A percentile compares a stretch with the other conserved stretches of the same genome.
Conservation (phyloP, 2,797 vertebrate genomes). For the Chromis chromis region DNA sequence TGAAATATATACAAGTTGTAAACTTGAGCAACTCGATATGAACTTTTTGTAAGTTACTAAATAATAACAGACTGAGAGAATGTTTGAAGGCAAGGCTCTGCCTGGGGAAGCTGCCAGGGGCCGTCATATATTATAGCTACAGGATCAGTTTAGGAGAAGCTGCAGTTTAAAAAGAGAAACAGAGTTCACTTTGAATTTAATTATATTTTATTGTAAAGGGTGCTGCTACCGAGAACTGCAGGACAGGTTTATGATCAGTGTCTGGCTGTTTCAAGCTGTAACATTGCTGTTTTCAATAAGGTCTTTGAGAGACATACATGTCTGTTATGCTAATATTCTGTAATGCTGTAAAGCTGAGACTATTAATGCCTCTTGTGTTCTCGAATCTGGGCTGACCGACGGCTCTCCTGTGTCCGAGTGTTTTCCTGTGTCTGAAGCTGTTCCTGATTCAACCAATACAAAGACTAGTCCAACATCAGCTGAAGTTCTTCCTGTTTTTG, state of each 20-base stretch:
- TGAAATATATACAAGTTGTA: not conserved
- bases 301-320: too few species aligned
- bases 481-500: too few species aligned
- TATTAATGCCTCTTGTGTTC: too few species aligned
- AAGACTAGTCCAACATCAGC: too few species aligned
- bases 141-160: slow-evolving; percentile 6
- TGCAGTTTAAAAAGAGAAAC: slow-evolving; percentile 4
- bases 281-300: not conserved
- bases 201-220: not conserved
- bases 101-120: slow-evolving; percentile 11
- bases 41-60: slow-evolving; percentile 10
- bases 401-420: too few species aligned
- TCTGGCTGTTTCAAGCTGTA: too few species aligned
- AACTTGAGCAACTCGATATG: not conserved
- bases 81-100: slow-evolving; percentile 7
- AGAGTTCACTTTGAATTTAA: not conserved
- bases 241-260: not conserved
- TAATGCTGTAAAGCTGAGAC: too few species aligned
- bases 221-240: not conserved
- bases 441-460: too few species aligned
- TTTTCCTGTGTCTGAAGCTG: too few species aligned
- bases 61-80: slow-evolving; percentile 12
- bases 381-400: too few species aligned
- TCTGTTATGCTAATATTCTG: too few species aligned
- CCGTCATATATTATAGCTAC: slow-evolving; percentile 19